A percentile compares a stretch with the other conserved stretches of the same genome.
Conservation (phyloP, 2,888 invertebrate genomes). For the Meiosimyza platycephala region DNA sequence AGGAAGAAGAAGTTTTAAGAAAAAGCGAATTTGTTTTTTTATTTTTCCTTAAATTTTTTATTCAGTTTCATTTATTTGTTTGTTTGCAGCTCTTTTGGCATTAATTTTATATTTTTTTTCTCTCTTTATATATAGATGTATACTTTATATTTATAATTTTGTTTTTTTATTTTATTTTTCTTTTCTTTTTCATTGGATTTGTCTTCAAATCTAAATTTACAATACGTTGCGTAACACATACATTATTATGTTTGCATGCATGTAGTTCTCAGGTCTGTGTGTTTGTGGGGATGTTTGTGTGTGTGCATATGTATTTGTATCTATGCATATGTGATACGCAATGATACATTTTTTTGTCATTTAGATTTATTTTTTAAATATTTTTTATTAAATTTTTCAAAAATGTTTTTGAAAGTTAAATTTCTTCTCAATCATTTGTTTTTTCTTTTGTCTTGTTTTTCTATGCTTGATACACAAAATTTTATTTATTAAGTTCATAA, state of each 20-base stretch:
- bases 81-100: too few species aligned
- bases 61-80: slow-evolving; percentile 15
- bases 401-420: too few species aligned
- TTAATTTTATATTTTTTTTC: slow-evolving; percentile 14
- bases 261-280: slow-evolving; percentile 8
- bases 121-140: slow-evolving; percentile 14
- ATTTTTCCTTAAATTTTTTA: slow-evolving; percentile 27
- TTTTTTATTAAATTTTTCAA: too few species aligned
- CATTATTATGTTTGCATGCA: background rate
- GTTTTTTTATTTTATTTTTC: slow-evolving; percentile 17
- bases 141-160: slow-evolving; percentile 24
- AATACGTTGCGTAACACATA: slow-evolving; percentile 8
- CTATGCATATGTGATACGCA: background rate
- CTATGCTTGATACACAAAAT: too few species aligned
- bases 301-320: slow-evolving; percentile 5
- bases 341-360: too few species aligned
- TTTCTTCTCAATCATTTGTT: too few species aligned
- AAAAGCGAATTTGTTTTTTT: slow-evolving; percentile 20
- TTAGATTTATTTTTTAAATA: too few species aligned
- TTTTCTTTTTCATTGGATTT: slow-evolving; percentile 20
- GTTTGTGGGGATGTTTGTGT: slow-evolving; percentile 8
- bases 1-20: background rate
- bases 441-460: too few species aligned
- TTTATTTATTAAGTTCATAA: too few species aligned
- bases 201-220: slow-evolving; percentile 11